Conservation (phyloP, 1,140 invertebrate species). For the Cydia amplana region DNA sequence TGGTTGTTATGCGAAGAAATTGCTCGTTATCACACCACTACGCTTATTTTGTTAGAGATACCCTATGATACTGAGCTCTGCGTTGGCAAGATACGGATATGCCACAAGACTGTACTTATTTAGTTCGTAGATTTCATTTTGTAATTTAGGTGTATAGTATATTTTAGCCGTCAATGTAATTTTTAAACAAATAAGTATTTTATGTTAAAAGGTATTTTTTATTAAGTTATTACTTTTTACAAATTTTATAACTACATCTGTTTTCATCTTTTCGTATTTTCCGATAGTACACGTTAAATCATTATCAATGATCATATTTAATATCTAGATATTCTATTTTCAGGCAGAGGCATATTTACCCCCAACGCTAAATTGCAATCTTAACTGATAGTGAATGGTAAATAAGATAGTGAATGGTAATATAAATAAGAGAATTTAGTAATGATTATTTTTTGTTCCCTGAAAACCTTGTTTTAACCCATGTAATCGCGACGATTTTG, state of each 20-base stretch:
- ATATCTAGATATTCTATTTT: background rate
- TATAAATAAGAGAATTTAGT: background rate
- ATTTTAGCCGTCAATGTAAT: too few species aligned
- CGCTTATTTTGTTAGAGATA: slow-evolving; percentile 38
- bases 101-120: background rate
- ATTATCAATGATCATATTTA: background rate
- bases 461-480: too few species aligned
- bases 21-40: slow-evolving; percentile 43
- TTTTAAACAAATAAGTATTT: too few species aligned
- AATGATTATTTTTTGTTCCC: too few species aligned
- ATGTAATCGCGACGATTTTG: too few species aligned
- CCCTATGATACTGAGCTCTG: background rate
- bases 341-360: background rate
- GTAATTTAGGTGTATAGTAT: too few species aligned
- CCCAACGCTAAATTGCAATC: background rate
- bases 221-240: too few species aligned
- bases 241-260: too few species aligned
- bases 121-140: too few species aligned
- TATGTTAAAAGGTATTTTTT: too few species aligned
- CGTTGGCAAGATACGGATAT: background rate
- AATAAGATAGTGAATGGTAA: background rate
- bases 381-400: background rate
- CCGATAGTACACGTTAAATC: too few species aligned
- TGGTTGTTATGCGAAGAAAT: slow-evolving; percentile 43
- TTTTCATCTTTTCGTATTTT: too few species aligned